Evolutionary conservation across 2,797 vertebrate species (phyloP), one percentile per base, ranked within the genome.

Genomic region (Pseudopleuronectes americanus): DNA sequence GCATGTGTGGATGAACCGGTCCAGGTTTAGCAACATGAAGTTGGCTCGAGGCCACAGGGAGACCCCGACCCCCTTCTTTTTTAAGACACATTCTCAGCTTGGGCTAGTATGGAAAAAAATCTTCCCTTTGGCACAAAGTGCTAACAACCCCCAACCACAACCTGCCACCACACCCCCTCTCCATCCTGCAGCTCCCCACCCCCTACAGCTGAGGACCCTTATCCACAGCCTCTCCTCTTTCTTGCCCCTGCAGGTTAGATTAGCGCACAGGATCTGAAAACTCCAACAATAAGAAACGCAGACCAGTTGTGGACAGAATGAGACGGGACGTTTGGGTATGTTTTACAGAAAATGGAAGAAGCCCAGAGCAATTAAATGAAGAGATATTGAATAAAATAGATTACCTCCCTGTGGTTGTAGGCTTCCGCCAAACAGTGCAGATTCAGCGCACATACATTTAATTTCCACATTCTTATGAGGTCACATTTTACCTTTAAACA

Each of bases 21-120:
- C 56, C 84, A 74, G 80, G 81, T 87, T 86, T 85, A 82, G 77
- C 66, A 79, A 79, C 73, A 73, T 70, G 60, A 68, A 51, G 55
- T 69, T 83, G 86, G 88, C 87, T 76, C 33, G 24, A 77, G 88
- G 81, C 87, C 85, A 87, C 70, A 78, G 68, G 80, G 72, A 83
- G 74, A 76, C 77, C 78, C 80, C 69, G 23, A 12, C 17, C 64
- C 68, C n/a, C 17, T 14, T 7, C 28, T 38, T 51, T 16, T 47
- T 23, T 55, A 22, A 38, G n/a, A 71, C 71, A 68, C 38, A 64
- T 41, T 64, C 68, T 54, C 64, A 69, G 77, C 54, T 68, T 59
- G 28, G 31, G 63, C 45, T 59, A 5, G 21, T 26, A 56, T 67
- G n/a, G 28, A 16, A n/a, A 66, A 77, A 66, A 82, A 84, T 71